These are phyloP conservation scores for Pollenia angustigena DNA, from an alignment of 2,888 invertebrate species.

Conservation along the genomic window DNA sequence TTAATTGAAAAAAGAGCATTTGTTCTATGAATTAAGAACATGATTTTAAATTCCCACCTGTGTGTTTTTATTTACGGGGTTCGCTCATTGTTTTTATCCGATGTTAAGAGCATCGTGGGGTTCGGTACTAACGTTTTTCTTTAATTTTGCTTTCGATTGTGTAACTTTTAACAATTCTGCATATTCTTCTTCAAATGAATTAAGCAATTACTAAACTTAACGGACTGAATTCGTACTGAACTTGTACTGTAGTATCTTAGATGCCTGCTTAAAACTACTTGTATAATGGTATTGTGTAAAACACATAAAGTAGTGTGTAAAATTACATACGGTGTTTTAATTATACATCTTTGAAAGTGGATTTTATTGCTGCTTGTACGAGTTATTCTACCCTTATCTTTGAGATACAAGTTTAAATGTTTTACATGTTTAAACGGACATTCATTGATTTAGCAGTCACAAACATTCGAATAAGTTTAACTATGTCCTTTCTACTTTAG, in stretches of 20 bases:
- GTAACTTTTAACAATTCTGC: no score
- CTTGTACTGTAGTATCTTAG: not conserved
- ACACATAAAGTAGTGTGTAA: not conserved
- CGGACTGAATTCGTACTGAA: not conserved
- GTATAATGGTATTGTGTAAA: conserved; percentile 14
- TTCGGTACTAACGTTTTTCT: no score
- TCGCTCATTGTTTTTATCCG: no score
- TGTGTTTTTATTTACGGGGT: no score
- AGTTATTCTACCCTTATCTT: conserved; percentile 23
- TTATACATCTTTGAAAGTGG: conserved; percentile 24
- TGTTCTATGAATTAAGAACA: no score
- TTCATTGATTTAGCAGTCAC: not conserved
- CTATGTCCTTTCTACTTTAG: no score
- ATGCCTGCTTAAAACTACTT: not conserved
- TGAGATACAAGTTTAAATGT: conserved; percentile 10
- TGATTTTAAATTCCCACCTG: no score
- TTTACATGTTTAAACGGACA: conserved; percentile 16
- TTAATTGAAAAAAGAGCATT: no score
- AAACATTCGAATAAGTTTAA: not conserved
- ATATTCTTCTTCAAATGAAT: no score
- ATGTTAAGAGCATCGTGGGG: no score
- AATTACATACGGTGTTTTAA: not conserved
- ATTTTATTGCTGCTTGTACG: conserved; percentile 1
- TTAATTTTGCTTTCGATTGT: no score
- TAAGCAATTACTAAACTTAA: no score